Evolutionary conservation across 2,888 invertebrate species (phyloP).

Genomic region (Thera obeliscata): DNA sequence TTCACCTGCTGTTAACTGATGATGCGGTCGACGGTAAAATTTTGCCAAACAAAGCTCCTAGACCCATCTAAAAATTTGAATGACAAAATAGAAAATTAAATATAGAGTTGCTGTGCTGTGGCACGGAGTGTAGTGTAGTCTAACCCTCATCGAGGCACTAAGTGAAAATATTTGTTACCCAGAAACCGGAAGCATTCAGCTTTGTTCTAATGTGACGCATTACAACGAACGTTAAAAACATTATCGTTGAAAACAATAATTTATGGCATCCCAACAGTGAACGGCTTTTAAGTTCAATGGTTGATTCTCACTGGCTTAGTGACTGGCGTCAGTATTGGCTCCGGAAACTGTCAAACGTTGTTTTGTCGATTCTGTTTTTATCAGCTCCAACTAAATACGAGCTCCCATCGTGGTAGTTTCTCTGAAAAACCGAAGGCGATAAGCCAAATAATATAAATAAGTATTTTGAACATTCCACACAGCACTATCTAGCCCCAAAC

Average conservation of each 20-base stretch:
- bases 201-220: constrained; percentile 65
- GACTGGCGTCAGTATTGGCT: constrained; percentile 1
- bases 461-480: too few species aligned
- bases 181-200: constrained; percentile 68
- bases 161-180: constrained; percentile 69
- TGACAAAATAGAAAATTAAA: too few species aligned
- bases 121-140: constrained; percentile 1
- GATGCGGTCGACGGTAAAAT: too few species aligned
- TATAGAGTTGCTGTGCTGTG: not conserved
- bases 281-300: constrained; percentile 40
- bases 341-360: not conserved
- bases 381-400: not conserved
- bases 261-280: constrained; percentile 37
- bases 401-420: not conserved
- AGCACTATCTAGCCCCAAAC: too few species aligned
- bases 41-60: too few species aligned
- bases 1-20: too few species aligned
- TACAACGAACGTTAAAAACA: constrained; percentile 41
- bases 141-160: constrained; percentile 43
- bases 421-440: too few species aligned
- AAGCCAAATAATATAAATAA: too few species aligned
- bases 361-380: not conserved
- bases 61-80: too few species aligned
- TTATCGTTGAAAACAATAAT: constrained; percentile 48
- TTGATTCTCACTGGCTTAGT: constrained; percentile 4